A percentile compares a stretch with the other conserved stretches of the same genome.
Evolutionary conservation across 2,113 vertebrate genomes (phyloP).

Genomic region (Mus pahari): DNA sequence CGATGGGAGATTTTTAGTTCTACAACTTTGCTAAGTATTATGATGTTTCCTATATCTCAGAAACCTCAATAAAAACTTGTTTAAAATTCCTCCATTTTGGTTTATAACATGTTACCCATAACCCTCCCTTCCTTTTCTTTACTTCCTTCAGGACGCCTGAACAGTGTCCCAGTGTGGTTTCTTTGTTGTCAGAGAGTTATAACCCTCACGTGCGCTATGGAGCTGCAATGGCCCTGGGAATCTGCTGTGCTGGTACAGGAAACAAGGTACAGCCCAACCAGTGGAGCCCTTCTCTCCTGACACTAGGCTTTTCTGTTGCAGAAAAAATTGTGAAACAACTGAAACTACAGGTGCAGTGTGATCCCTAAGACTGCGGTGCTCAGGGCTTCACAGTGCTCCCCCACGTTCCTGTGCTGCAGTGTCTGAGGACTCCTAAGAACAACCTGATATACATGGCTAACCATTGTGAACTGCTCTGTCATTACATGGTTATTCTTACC

Average conservation of each 20-base stretch:
- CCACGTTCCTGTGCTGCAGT: neutral
- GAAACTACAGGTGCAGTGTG: neutral
- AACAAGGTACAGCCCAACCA: conserved; percentile 92
- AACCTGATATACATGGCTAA: neutral
- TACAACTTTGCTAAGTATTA: neutral
- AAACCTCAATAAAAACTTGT: neutral
- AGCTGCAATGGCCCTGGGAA: conserved; percentile 98
- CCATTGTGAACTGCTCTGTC: neutral
- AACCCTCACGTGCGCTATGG: conserved; percentile 99
- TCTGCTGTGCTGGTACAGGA: conserved; percentile 98
- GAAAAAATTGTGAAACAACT: conserved; percentile 22
- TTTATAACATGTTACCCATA: conserved; percentile 21
- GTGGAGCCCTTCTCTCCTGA: neutral
- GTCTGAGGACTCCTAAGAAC: neutral
- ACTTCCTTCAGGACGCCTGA: conserved; percentile 93
- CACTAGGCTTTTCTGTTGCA: neutral
- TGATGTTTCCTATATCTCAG: neutral
- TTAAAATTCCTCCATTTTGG: conserved; percentile 32
- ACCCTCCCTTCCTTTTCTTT: conserved; percentile 30
- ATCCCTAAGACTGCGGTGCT: neutral
- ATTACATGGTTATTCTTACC: conserved; percentile 44
- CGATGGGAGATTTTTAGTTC: conserved; percentile 14
- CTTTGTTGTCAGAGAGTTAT: conserved; percentile 98
- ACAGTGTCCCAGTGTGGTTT: conserved; percentile 98
- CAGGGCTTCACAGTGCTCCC: neutral